Evolutionary conservation across 2,797 vertebrate species (phyloP).

Genomic region (Bradypus variegatus): DNA sequence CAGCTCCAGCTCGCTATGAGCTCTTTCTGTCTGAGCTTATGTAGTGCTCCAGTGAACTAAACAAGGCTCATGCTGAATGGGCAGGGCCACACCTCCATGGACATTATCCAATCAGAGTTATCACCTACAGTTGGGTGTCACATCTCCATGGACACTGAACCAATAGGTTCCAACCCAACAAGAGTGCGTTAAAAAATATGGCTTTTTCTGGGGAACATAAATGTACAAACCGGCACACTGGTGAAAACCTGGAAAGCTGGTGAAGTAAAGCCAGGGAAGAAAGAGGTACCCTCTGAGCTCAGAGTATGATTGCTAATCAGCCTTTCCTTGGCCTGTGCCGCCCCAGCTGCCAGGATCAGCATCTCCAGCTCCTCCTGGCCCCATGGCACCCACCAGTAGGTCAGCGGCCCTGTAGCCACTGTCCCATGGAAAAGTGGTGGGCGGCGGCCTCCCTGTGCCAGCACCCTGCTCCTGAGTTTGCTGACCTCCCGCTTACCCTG

Average conservation of each 20-base stretch:
- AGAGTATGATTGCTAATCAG: neutral
- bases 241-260: neutral
- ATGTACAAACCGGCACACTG: neutral
- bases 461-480: neutral
- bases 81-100: too few species aligned
- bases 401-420: neutral
- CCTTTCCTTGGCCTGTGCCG: slow-evolving; percentile 5
- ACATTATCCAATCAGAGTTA: too few species aligned
- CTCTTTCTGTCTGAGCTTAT: too few species aligned
- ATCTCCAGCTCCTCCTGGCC: neutral
- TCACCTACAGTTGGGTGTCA: too few species aligned
- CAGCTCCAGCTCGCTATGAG: too few species aligned
- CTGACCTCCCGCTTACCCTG: neutral
- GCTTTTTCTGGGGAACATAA: too few species aligned
- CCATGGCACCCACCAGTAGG: neutral
- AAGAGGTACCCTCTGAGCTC: neutral
- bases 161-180: too few species aligned
- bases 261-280: slow-evolving; percentile 31
- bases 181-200: too few species aligned
- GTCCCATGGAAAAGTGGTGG: neutral
- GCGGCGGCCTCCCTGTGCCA: neutral
- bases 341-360: neutral
- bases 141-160: too few species aligned
- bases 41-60: too few species aligned
- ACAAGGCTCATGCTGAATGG: too few species aligned